These are phyloP conservation scores for Solea solea DNA, from an alignment of 2,113 vertebrate genomes.

Conservation along the genomic window DNA sequence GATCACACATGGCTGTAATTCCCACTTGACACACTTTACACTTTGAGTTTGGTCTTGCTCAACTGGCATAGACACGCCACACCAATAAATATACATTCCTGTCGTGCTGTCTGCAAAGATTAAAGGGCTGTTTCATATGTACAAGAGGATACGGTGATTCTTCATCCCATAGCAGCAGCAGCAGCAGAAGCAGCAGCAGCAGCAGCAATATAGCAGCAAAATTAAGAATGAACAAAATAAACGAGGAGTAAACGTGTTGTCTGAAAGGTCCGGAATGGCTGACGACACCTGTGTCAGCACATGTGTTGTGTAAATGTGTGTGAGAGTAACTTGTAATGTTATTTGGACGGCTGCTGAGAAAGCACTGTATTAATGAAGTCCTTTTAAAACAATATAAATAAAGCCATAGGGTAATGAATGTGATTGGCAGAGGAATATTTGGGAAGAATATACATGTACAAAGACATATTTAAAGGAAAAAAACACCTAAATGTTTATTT, in stretches of 20 bases:
- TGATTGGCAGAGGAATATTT: not conserved
- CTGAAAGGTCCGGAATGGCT: too few relatives aligned
- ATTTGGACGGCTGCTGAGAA: not conserved
- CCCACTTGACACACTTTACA: slow-evolving; percentile 59
- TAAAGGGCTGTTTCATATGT: slow-evolving; percentile 52
- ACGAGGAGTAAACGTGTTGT: not conserved
- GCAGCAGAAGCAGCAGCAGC: not conserved
- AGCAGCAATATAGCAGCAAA: not conserved
- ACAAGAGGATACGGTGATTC: slow-evolving; percentile 11
- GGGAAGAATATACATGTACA: not conserved
- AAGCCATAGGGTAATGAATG: not conserved
- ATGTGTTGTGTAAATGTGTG: too few relatives aligned
- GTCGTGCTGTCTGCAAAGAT: slow-evolving; percentile 44
- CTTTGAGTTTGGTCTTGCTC: slow-evolving; percentile 44
- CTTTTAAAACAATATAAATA: not conserved
- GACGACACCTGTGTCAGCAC: too few relatives aligned
- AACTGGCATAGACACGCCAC: slow-evolving; percentile 72
- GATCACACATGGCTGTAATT: slow-evolving; percentile 70
- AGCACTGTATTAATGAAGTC: not conserved
- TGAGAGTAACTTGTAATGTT: too few relatives aligned
- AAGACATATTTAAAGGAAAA: not conserved
- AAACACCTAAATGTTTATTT: not conserved
- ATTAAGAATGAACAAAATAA: not conserved
- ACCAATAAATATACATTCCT: slow-evolving; percentile 73
- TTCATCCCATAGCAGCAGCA: not conserved